A percentile compares a stretch with the other conserved stretches of the same genome.
Conservation (phyloP, 2,888 invertebrate genomes). For the Philopedon plagiatum region DNA sequence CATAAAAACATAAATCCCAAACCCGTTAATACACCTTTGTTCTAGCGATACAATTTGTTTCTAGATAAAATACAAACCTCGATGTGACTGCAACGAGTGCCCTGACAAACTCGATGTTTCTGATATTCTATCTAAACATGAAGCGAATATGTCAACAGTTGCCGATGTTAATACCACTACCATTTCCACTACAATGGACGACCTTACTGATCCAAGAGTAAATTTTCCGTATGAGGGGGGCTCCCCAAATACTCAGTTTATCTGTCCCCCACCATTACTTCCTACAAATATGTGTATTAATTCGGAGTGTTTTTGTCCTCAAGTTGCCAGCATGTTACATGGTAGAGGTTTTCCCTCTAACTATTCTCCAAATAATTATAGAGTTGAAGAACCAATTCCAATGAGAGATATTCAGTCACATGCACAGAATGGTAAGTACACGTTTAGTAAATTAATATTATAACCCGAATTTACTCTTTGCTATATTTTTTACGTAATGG, state of each 20-base stretch:
- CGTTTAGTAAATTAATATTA: too few species aligned
- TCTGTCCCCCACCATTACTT: constrained; percentile 55
- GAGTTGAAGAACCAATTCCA: neutral
- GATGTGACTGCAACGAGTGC: constrained; percentile 25
- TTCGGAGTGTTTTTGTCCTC: constrained; percentile 57
- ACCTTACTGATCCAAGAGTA: constrained; percentile 34
- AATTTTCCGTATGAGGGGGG: constrained; percentile 32
- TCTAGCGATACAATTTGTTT: too few species aligned
- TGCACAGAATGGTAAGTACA: neutral
- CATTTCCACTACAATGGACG: constrained; percentile 23
- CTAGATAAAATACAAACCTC: constrained; percentile 22
- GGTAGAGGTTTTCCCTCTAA: neutral
- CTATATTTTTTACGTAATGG: too few species aligned
- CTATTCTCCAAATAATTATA: neutral
- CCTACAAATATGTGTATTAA: constrained; percentile 54
- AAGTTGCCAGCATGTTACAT: constrained; percentile 54
- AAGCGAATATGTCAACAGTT: constrained; percentile 33
- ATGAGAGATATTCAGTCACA: neutral
- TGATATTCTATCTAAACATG: constrained; percentile 29
- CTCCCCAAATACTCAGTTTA: constrained; percentile 35
- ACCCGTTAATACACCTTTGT: too few species aligned
- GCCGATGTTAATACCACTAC: constrained; percentile 39
- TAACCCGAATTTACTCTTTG: too few species aligned
- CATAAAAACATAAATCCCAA: too few species aligned
- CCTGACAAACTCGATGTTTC: constrained; percentile 15